Conservation (phyloP, 2,797 vertebrate species). For the Petrocephalus schoutedeni region DNA sequence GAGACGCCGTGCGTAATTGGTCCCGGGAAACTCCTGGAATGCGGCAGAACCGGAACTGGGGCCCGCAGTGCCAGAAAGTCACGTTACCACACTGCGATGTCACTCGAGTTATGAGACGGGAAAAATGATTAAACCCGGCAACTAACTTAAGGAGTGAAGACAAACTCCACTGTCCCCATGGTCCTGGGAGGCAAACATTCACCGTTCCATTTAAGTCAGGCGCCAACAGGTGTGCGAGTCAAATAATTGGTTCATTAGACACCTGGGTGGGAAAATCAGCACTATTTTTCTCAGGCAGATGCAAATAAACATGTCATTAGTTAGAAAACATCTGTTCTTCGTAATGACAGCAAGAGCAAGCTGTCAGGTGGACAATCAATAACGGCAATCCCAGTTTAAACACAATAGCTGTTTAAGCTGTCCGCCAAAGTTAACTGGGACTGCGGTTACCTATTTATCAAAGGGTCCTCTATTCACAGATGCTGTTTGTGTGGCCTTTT, state of each 20-base stretch:
- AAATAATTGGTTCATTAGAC: constrained; percentile 1
- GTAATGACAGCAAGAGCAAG: not conserved
- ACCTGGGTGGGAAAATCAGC: constrained; percentile 9
- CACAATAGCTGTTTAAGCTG: not conserved
- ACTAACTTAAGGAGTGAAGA: not conserved
- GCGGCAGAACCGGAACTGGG: constrained; percentile 22
- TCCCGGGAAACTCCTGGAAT: constrained; percentile 41
- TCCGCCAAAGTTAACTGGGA: not conserved
- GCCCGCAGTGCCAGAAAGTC: constrained; percentile 54
- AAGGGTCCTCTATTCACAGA: not conserved
- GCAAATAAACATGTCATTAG: not conserved
- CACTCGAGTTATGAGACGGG: constrained; percentile 51
- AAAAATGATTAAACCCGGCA: not conserved
- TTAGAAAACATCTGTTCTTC: constrained; percentile 17
- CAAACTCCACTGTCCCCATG: not conserved
- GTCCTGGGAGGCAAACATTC: not conserved
- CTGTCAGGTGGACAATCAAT: constrained; percentile 21
- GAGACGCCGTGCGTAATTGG: constrained; percentile 41
- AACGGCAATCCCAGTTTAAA: not conserved
- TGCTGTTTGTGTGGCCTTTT: not conserved
- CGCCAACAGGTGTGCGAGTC: not conserved
- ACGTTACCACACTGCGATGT: constrained; percentile 64
- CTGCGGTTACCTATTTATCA: not conserved
- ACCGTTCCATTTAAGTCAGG: not conserved
- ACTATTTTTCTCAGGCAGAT: constrained; percentile 10